phyloP scores from a whole-genome alignment of 1,140 invertebrate species.

The Wasmannia auropunctata region DNA sequence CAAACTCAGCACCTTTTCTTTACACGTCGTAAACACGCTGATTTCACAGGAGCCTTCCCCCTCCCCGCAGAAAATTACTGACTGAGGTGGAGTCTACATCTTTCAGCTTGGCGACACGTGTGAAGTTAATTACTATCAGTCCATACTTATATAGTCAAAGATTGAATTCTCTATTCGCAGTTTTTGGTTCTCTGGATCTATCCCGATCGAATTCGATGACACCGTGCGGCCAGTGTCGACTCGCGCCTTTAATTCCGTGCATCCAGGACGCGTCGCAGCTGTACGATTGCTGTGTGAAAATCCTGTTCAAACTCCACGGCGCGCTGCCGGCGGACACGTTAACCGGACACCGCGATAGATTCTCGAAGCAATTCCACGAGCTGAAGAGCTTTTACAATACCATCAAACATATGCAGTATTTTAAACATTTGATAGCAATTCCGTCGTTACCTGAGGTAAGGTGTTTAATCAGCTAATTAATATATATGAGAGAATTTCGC shows the following conservation, averaged over 20 bases:
- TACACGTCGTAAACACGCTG: too few relatives aligned
- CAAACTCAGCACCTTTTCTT: too few relatives aligned
- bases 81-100: too few relatives aligned
- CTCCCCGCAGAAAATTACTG: too few relatives aligned
- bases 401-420: slow-evolving; percentile 98
- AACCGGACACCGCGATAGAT: slow-evolving; percentile 95
- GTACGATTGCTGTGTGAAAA: slow-evolving; percentile 98
- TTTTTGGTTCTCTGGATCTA: slow-evolving; percentile 97
- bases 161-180: slow-evolving; percentile 87
- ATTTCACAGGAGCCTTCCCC: too few relatives aligned
- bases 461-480: slow-evolving; percentile 6
- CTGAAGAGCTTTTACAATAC: slow-evolving; percentile 97
- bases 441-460: slow-evolving; percentile 95
- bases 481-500: slow-evolving; percentile 5
- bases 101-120: too few relatives aligned
- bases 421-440: slow-evolving; percentile 97
- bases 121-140: too few relatives aligned
- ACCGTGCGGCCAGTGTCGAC: slow-evolving; percentile 96
- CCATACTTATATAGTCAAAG: too few relatives aligned
- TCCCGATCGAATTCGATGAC: slow-evolving; percentile 99
- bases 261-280: slow-evolving; percentile 98
- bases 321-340: slow-evolving; percentile 96
- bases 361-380: slow-evolving; percentile 94
- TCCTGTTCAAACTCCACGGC: slow-evolving; percentile 97
- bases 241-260: slow-evolving; percentile 98